A percentile compares a stretch with the other conserved stretches of the same genome.
These are phyloP conservation scores for Strigops habroptila DNA, from an alignment of 2,113 vertebrate genomes.

Conservation along the genomic window DNA sequence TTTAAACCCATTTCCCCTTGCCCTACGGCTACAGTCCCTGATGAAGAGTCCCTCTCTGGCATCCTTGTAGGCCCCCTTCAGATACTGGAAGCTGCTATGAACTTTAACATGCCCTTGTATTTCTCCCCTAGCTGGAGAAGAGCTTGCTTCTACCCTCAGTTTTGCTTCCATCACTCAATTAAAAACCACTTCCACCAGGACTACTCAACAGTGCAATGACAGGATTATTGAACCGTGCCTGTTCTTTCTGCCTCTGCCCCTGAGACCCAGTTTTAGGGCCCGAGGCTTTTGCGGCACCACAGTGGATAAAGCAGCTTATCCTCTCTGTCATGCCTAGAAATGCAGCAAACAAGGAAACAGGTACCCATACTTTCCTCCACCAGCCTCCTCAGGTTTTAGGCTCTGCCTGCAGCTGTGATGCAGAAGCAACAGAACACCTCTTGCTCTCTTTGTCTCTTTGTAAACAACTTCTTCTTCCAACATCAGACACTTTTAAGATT, in stretches of 20 bases:
- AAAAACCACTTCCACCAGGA: background rate
- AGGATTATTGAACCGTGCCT: background rate
- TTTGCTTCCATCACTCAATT: background rate
- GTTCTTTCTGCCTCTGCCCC: background rate
- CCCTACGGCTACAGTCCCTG: background rate
- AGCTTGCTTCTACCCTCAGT: background rate
- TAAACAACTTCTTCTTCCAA: background rate
- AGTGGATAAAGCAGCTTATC: background rate
- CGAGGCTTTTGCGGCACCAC: background rate
- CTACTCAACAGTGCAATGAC: background rate
- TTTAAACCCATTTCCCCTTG: background rate
- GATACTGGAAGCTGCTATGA: background rate
- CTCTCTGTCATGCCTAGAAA: background rate
- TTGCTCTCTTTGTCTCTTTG: background rate
- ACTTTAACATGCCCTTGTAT: background rate
- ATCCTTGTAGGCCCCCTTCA: background rate
- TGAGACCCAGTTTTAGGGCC: background rate
- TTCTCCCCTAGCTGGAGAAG: background rate
- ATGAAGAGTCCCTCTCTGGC: background rate
- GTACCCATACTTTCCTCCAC: background rate
- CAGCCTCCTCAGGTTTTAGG: background rate
- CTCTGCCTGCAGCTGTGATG: background rate
- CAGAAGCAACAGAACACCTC: background rate
- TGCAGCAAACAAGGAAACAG: background rate
- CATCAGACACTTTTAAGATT: background rate